Evolutionary conservation across 2,797 vertebrate species (phyloP).

Genomic region (Pangasius macronema): DNA sequence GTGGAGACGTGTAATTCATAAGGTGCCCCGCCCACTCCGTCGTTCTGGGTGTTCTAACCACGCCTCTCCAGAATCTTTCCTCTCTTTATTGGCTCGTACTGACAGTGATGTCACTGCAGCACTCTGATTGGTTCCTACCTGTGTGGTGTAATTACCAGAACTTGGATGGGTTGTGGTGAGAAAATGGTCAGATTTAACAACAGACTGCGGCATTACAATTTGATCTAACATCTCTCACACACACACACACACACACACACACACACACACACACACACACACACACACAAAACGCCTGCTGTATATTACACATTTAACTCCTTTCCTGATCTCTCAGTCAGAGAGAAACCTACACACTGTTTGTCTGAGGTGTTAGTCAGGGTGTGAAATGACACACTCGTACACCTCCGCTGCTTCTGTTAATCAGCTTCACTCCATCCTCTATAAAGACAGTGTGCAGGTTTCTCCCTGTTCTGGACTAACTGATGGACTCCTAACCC

Average conservation of each 20-base stretch:
- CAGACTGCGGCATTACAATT: neutral
- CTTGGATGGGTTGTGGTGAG: neutral
- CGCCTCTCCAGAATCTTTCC: neutral
- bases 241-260: neutral
- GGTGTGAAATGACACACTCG: neutral
- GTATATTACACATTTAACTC: neutral
- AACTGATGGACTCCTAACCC: neutral
- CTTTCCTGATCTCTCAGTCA: neutral
- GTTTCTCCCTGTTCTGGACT: conserved; percentile 17
- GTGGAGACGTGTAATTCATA: conserved; percentile 48
- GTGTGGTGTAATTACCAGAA: conserved; percentile 4
- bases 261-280: neutral
- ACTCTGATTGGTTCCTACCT: conserved; percentile 18
- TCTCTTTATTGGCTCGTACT: conserved; percentile 38
- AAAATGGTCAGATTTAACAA: neutral
- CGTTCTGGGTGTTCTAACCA: conserved; percentile 37
- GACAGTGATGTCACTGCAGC: conserved; percentile 34
- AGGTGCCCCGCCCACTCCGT: conserved; percentile 50
- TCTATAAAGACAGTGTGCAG: neutral
- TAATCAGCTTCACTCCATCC: neutral
- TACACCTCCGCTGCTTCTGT: neutral
- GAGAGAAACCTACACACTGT: conserved; percentile 24
- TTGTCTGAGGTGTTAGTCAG: neutral
- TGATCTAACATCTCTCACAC: neutral
- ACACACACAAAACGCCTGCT: no score